Evolutionary conservation across 2,797 vertebrate genomes (phyloP), one percentile per base, ranked within the genome.

Genomic region (Heterohyrax brucei): DNA sequence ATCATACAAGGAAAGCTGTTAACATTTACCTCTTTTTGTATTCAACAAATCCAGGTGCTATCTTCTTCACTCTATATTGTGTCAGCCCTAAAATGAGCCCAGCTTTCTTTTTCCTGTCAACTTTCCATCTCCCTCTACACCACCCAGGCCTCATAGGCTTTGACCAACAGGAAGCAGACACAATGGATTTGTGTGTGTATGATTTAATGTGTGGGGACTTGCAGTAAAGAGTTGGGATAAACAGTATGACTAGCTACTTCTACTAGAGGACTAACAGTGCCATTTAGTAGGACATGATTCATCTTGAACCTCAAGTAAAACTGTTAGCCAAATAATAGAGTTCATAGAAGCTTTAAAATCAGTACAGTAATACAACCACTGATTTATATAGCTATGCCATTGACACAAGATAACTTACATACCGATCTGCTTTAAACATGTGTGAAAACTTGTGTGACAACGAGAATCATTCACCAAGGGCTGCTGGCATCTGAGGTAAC

Each of bases 121-220:
- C 97, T 98, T 98, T 96, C 98, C 97, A 98, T 98, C 98, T 98
- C 98, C 96, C 98, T 99, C 98, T 99, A 98, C 98, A 99, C 99
- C 99, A 99, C 99, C 99, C 99, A 98, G 99, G 99, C 99, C 99
- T 99, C 99, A 98, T 99, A 99, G 99, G 99, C 99, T 99, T 98
- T 99, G 99, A 99, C 99, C 99, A 98, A 98, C 99, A 99, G 99
- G 99, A 99, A 99, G 98, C 98, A 99, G 99, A 99, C 99, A 99
- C 99, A 99, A 99, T 99, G 98, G 99, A 96, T 97, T 28, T 72
- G 64, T 73, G 21, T 96, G 87, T 9, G 0, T 84, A 95, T 89
- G 93, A 98, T 96, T 98, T 98, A 98, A 97, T 97, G 93, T 56
- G 21, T 94, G 96, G 97, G 97, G 92, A 97, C 97, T 95, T 95